Conservation (phyloP, 2,888 invertebrate species). For the Marasmarcha lunaedactyla region DNA sequence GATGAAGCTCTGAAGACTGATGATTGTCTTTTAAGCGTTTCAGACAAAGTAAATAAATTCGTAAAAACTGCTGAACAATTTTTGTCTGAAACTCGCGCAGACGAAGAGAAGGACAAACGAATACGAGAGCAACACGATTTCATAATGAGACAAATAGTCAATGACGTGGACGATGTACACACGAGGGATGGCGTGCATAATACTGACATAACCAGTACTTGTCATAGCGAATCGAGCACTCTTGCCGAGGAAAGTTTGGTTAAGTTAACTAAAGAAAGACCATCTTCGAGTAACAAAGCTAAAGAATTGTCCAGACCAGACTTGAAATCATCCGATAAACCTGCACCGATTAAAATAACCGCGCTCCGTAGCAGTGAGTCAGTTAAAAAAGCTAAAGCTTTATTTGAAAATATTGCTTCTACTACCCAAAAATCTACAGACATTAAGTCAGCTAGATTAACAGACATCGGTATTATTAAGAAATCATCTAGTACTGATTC, state of each 20-base stretch:
- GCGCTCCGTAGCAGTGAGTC: slow-evolving; percentile 71
- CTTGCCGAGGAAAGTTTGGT: slow-evolving; percentile 21
- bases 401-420: slow-evolving; percentile 76
- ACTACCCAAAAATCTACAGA: slow-evolving; percentile 29
- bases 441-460: slow-evolving; percentile 44
- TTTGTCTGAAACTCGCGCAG: slow-evolving; percentile 35
- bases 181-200: slow-evolving; percentile 12
- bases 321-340: slow-evolving; percentile 28
- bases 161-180: slow-evolving; percentile 30
- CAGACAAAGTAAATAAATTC: slow-evolving; percentile 75
- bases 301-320: slow-evolving; percentile 28
- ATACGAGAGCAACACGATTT: slow-evolving; percentile 55
- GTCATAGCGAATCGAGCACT: slow-evolving; percentile 14
- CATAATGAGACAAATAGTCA: slow-evolving; percentile 44
- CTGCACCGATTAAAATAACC: slow-evolving; percentile 42
- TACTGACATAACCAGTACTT: slow-evolving; percentile 7
- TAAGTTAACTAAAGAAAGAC: slow-evolving; percentile 28
- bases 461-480: slow-evolving; percentile 58
- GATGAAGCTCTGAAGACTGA: slow-evolving; percentile 71
- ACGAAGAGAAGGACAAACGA: slow-evolving; percentile 44
- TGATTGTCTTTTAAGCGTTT: slow-evolving; percentile 73
- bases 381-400: slow-evolving; percentile 77
- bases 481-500: slow-evolving; percentile 36
- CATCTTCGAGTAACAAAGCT: slow-evolving; percentile 30
- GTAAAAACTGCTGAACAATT: slow-evolving; percentile 72